phyloP scores from a whole-genome alignment of 2,888 invertebrate species.

The Cremastinae sp. region DNA sequence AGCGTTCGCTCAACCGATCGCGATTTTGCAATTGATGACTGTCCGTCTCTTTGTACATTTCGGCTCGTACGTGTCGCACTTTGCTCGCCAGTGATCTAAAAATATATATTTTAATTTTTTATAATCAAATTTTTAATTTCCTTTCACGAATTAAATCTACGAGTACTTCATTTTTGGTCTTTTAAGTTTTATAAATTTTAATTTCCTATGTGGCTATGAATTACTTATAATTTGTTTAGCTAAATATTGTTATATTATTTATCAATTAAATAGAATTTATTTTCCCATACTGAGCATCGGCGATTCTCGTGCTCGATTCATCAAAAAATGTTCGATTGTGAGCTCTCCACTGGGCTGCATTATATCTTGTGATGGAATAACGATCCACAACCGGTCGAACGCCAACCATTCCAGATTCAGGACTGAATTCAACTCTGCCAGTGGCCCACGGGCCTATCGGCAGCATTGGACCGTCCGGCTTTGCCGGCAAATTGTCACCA shows the following conservation, averaged over 20 bases:
- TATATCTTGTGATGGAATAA: slow-evolving; percentile 88
- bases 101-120: not conserved
- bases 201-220: not conserved
- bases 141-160: not conserved
- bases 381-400: slow-evolving; percentile 88
- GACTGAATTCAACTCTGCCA: slow-evolving; percentile 88
- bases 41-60: slow-evolving; percentile 85
- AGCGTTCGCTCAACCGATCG: slow-evolving; percentile 84
- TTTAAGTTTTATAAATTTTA: slow-evolving; percentile 5
- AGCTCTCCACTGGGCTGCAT: slow-evolving; percentile 87
- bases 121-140: slow-evolving; percentile 10
- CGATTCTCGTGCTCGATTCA: slow-evolving; percentile 82
- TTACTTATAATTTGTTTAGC: not conserved
- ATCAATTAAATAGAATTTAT: not conserved
- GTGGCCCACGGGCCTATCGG: slow-evolving; percentile 86
- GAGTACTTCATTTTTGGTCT: not conserved
- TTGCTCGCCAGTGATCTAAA: slow-evolving; percentile 79
- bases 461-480: slow-evolving; percentile 79
- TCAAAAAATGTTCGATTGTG: slow-evolving; percentile 76
- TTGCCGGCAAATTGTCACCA: slow-evolving; percentile 80
- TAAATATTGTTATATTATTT: not conserved
- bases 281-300: slow-evolving; percentile 67
- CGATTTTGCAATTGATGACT: slow-evolving; percentile 87
- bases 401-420: slow-evolving; percentile 86
- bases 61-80: slow-evolving; percentile 84